Conservation (phyloP, 2,113 vertebrate genomes). For the Pseudolaguvia tuberculata region DNA sequence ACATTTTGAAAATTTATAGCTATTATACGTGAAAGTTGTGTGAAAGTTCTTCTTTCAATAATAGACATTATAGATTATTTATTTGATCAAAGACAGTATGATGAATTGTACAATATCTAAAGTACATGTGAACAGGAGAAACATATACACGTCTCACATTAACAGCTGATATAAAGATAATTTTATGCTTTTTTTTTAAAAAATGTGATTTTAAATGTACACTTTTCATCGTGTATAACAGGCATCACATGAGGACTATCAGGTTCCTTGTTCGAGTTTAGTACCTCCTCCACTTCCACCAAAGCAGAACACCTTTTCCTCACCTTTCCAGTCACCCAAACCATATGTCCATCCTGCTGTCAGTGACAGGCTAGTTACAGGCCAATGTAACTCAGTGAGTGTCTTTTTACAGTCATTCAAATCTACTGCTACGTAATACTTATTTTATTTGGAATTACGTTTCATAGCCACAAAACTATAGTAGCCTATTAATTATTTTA, state of each 20-base stretch:
- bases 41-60: too few relatives aligned
- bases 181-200: too few relatives aligned
- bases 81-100: too few relatives aligned
- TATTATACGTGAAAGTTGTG: too few relatives aligned
- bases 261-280: constrained; percentile 42
- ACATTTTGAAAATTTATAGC: too few relatives aligned
- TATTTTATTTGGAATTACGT: not conserved
- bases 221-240: constrained; percentile 30
- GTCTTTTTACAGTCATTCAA: constrained; percentile 6
- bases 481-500: not conserved
- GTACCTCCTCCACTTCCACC: constrained; percentile 58
- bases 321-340: constrained; percentile 28
- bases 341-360: constrained; percentile 1
- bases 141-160: too few relatives aligned
- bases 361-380: constrained; percentile 13
- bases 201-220: not conserved
- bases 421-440: not conserved
- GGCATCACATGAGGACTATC: constrained; percentile 57
- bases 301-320: constrained; percentile 39
- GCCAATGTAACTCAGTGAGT: constrained; percentile 22
- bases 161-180: too few relatives aligned
- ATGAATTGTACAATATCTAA: too few relatives aligned
- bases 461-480: not conserved
- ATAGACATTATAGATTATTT: too few relatives aligned
- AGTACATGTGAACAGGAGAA: too few relatives aligned